Evolutionary conservation across 2,888 invertebrate species (phyloP).

Genomic region (Orchesellides sinensis): DNA sequence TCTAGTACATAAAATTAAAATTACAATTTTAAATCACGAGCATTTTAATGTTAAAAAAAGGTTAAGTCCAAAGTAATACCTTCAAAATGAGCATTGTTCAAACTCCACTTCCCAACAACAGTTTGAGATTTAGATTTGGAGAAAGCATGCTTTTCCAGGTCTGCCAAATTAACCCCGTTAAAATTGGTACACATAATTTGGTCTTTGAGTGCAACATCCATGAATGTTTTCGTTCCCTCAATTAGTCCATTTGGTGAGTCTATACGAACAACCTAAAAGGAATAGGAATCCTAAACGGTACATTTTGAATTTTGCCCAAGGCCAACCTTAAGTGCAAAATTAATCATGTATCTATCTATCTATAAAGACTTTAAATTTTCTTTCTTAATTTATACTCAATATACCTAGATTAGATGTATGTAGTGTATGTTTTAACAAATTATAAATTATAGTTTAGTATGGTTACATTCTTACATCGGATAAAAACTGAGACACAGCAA

Average conservation of each 20-base stretch:
- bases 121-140: constrained; percentile 67
- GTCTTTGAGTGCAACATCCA: constrained; percentile 33
- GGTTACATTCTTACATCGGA: constrained; percentile 41
- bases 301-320: no score
- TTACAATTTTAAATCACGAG: not conserved
- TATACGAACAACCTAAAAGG: constrained; percentile 44
- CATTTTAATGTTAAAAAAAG: not conserved
- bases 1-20: not conserved
- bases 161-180: constrained; percentile 54
- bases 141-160: constrained; percentile 57
- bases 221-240: constrained; percentile 60
- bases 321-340: not conserved
- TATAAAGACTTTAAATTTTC: no score
- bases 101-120: constrained; percentile 57
- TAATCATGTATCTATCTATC: no score
- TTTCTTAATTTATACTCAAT: not conserved
- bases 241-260: constrained; percentile 38
- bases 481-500: constrained; percentile 57
- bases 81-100: constrained; percentile 31
- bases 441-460: constrained; percentile 1
- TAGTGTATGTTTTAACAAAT: no score
- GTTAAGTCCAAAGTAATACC: constrained; percentile 20
- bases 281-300: no score
- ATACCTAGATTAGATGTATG: constrained; percentile 12
- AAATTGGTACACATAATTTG: constrained; percentile 56